Conservation (phyloP, 2,888 invertebrate genomes). For the Lasiommata megera region DNA sequence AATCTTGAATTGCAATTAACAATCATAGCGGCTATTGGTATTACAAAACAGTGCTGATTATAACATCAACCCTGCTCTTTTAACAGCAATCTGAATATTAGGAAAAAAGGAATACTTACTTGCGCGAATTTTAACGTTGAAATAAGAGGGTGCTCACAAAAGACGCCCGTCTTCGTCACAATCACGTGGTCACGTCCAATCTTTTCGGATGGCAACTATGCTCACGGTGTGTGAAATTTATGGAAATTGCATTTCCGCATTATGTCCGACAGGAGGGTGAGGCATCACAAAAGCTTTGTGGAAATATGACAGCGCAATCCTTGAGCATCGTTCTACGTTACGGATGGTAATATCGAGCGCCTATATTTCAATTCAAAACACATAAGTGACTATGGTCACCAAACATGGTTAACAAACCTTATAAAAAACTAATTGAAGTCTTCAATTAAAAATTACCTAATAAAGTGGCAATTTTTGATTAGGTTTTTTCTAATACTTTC, state of each 20-base stretch:
- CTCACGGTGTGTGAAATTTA: conserved; percentile 78
- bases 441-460: no score
- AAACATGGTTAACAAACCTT: no score
- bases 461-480: no score
- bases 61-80: no score
- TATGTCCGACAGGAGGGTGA: conserved; percentile 62
- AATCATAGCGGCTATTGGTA: no score
- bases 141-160: conserved; percentile 3
- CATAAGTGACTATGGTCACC: no score
- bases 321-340: neutral
- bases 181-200: conserved; percentile 69
- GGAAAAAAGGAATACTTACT: neutral
- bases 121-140: neutral
- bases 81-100: neutral
- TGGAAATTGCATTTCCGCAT: conserved; percentile 79
- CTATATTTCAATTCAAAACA: no score
- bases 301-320: conserved; percentile 29
- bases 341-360: no score
- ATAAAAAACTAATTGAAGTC: no score
- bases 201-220: conserved; percentile 71
- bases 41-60: no score
- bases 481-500: no score
- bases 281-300: conserved; percentile 27
- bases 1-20: no score
- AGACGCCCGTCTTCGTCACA: conserved; percentile 41